phyloP scores from a whole-genome alignment of 2,888 invertebrate genomes.

The Cheilosia vulpina region DNA sequence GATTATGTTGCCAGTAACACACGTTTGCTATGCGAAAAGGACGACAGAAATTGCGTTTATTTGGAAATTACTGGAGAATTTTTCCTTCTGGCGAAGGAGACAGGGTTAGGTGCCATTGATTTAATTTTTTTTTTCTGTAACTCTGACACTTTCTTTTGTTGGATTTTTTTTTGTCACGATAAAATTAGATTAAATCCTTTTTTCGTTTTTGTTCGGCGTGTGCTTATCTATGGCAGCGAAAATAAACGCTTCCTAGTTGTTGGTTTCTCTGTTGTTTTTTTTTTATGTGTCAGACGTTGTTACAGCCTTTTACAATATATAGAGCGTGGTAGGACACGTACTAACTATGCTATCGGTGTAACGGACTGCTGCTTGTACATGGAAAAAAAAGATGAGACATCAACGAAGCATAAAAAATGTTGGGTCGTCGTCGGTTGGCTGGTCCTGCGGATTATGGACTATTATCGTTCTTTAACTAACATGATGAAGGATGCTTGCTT shows the following conservation, averaged over 20 bases:
- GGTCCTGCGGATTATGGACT: conserved; percentile 23
- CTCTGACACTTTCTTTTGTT: conserved; percentile 16
- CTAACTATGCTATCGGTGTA: conserved; percentile 19
- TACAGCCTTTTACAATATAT: conserved; percentile 59
- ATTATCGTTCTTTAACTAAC: conserved; percentile 49
- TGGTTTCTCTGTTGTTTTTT: not conserved
- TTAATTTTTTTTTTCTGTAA: conserved; percentile 8
- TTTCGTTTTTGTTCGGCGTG: conserved; percentile 20
- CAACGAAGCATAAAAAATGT: conserved; percentile 34
- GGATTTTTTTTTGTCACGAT: not conserved
- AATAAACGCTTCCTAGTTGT: not conserved
- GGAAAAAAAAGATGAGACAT: conserved; percentile 28
- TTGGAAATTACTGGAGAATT: conserved; percentile 11
- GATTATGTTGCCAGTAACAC: conserved; percentile 49
- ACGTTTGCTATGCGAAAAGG: not conserved
- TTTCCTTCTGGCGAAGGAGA: not conserved
- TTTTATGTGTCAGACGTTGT: conserved; percentile 27
- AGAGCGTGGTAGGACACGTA: conserved; percentile 28
- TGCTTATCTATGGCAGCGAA: conserved; percentile 26
- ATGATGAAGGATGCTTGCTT: conserved; percentile 11
- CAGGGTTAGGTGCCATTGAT: not conserved
- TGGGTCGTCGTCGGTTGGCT: conserved; percentile 19
- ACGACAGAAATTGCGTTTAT: conserved; percentile 6
- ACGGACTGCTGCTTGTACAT: conserved; percentile 3
- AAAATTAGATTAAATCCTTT: conserved; percentile 52